Conservation (phyloP, 2,113 vertebrate species). For the Aegithalos caudatus region DNA sequence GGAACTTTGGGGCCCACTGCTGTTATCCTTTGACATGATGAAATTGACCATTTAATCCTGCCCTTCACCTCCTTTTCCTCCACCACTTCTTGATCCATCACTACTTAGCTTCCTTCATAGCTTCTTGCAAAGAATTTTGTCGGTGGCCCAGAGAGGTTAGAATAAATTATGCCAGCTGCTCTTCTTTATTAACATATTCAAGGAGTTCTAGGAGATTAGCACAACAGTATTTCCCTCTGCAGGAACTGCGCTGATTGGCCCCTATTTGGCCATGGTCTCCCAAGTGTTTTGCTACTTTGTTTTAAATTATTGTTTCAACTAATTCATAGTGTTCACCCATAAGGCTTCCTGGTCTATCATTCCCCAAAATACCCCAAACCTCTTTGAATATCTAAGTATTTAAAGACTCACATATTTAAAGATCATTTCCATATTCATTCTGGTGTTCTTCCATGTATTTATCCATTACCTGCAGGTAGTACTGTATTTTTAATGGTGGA, state of each 20-base stretch:
- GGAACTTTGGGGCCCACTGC: constrained; percentile 34
- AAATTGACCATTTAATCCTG: constrained; percentile 67
- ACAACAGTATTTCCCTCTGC: constrained; percentile 29
- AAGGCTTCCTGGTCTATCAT: background rate
- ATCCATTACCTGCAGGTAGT: background rate
- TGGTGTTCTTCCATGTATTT: background rate
- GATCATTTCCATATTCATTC: background rate
- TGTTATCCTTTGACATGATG: constrained; percentile 64
- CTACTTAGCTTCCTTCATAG: constrained; percentile 37
- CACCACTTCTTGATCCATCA: constrained; percentile 49
- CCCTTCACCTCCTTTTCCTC: constrained; percentile 56
- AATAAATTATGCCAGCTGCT: constrained; percentile 58
- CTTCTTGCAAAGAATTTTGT: constrained; percentile 45
- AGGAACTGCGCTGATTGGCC: background rate
- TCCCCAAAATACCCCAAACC: background rate
- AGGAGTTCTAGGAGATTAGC: constrained; percentile 52
- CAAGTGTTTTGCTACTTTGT: background rate
- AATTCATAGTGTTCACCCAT: background rate
- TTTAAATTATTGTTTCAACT: constrained; percentile 10
- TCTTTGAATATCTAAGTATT: background rate
- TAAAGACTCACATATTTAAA: background rate
- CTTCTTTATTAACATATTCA: constrained; percentile 48
- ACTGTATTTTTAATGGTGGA: background rate
- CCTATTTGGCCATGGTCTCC: background rate
- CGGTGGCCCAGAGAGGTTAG: constrained; percentile 52